Base-by-base conservation (phyloP, 2,113 vertebrate species). In the Solea senegalensis region DNA sequence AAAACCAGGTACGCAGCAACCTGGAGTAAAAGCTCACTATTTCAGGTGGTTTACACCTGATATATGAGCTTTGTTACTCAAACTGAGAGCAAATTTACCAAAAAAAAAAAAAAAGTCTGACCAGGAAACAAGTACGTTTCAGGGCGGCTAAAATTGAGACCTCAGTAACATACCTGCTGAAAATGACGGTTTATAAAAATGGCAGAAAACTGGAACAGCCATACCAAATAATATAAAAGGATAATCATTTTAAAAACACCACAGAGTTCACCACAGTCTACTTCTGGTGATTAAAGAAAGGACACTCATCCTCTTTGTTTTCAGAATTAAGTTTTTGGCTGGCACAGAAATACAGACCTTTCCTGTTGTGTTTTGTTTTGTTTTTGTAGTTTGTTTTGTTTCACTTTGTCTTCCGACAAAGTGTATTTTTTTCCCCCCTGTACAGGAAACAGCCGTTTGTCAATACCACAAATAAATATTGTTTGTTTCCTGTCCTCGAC, bases 381-480 rank as follows among this genome's bases (percentile, higher is more conserved):
- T 28, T 68, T 71, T 43, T 71, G 51, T 28, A 16, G n/a, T 66
- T 65, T 70, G 64, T 71, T 54, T 56, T 67, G 5, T 9, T 49
- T 57, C 69, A 43, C 15, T 45, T 65, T 55, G 69, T 77, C 34
- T 34, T 34, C 3, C 34, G 34, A 34, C 34, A 82, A 21, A 27
- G 21, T 13, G 52, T 48, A 14, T 88, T 58, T 72, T 86, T 81
- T 48, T 80, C 74, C 74, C n/a, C 58, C 59, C 58, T 6, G 55
- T 21, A 74, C 77, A 91, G 90, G 91, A 92, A 91, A 82, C 65
- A 52, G 82, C 61, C 44, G 5, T 76, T 87, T 91, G 81, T 90
- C 86, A 87, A 81, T 67, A 74, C 72, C 27, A 21, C 82, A 89
- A 88, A 90, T 88, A 82, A 89, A 86, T 72, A 63, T 12, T 80